These are phyloP conservation scores for Caenorhabditis sp. DNA, from an alignment of 2,888 invertebrate species.

Conservation along the genomic window DNA sequence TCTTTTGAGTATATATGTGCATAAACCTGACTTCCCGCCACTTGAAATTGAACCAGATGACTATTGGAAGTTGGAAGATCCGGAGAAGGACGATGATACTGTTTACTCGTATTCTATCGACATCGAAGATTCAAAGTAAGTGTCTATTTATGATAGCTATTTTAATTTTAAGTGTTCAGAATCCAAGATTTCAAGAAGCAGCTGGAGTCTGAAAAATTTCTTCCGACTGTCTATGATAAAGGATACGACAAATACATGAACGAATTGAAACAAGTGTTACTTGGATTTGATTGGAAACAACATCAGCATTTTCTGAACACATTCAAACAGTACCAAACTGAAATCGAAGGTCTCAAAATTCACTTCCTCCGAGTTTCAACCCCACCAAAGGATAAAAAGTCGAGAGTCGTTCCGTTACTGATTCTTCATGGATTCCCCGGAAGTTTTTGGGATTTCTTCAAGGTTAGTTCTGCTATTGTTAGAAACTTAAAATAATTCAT, in stretches of 20 bases:
- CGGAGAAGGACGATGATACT: constrained; percentile 60
- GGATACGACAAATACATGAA: constrained; percentile 43
- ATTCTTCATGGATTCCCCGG: constrained; percentile 77
- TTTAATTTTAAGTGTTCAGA: constrained; percentile 17
- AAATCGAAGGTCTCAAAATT: constrained; percentile 74
- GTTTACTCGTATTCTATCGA: constrained; percentile 54
- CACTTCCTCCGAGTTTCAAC: constrained; percentile 73
- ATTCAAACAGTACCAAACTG: constrained; percentile 76
- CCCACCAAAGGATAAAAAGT: constrained; percentile 62
- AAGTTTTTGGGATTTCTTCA: constrained; percentile 78
- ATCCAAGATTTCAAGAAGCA: constrained; percentile 36
- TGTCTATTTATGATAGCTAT: background rate
- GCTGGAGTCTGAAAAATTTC: constrained; percentile 31
- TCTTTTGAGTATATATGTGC: constrained; percentile 45
- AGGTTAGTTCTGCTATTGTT: constrained; percentile 36
- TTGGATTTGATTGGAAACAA: constrained; percentile 75
- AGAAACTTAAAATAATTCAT: background rate
- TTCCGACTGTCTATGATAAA: constrained; percentile 26
- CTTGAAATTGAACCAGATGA: constrained; percentile 59
- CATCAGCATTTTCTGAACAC: constrained; percentile 78
- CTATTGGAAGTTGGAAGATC: constrained; percentile 57
- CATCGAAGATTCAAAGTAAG: constrained; percentile 30
- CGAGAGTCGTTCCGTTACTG: constrained; percentile 68
- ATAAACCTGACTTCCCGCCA: constrained; percentile 50
- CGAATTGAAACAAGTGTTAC: constrained; percentile 67